Conservation (phyloP, 2,113 vertebrate genomes). For the Setophaga petechia region DNA sequence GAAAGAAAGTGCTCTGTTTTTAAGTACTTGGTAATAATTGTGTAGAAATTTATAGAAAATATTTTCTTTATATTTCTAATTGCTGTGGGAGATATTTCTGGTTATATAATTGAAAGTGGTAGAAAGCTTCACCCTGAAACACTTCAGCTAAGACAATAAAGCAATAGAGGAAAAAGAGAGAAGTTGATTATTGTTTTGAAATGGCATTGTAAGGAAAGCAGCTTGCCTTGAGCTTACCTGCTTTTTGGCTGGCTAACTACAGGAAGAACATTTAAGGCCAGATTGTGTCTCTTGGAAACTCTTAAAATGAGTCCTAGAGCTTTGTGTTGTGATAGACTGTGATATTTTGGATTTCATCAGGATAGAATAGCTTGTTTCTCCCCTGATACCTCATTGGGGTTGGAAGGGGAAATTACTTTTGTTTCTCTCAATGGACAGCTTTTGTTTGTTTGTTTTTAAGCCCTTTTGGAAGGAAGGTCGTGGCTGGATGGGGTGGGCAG, state of each 20-base stretch:
- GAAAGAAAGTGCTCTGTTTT: not conserved
- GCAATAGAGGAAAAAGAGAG: not conserved
- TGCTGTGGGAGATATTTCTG: not conserved
- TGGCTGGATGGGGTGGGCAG: not conserved
- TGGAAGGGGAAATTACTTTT: not conserved
- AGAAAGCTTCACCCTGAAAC: not conserved
- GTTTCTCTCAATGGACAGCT: not conserved
- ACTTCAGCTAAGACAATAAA: not conserved
- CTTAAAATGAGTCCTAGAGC: not conserved
- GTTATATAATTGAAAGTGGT: not conserved
- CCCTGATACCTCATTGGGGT: not conserved
- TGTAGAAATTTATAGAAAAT: not conserved
- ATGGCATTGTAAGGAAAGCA: not conserved
- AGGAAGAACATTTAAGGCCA: accelerated
- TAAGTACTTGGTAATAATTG: not conserved
- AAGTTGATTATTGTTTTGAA: not conserved
- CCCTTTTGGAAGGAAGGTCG: not conserved
- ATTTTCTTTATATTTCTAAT: not conserved
- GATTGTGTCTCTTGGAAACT: not conserved
- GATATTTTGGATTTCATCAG: not conserved
- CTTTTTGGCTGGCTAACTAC: not conserved
- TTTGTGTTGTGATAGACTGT: not conserved
- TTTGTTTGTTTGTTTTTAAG: not conserved
- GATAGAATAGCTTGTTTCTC: not conserved
- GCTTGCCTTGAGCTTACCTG: not conserved